A percentile compares a stretch with the other conserved stretches of the same genome.
phyloP scores from a whole-genome alignment of 1,140 invertebrate genomes.

The Eupristina koningsbergeri region DNA sequence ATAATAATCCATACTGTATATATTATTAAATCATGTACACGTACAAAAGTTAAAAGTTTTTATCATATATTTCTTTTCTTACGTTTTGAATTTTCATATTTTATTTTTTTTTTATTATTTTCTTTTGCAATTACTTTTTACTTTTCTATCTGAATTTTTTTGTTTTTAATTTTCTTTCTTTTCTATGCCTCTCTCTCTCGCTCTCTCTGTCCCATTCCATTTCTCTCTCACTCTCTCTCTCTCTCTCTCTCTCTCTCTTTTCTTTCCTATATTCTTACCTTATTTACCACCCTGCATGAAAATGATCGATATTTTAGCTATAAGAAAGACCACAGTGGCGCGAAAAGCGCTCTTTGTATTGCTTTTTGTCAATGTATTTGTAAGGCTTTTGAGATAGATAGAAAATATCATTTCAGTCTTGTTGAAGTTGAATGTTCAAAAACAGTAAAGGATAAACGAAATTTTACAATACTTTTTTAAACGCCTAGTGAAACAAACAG shows the following conservation, averaged over 20 bases:
- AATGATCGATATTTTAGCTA: slow-evolving; percentile 71
- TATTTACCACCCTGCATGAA: slow-evolving; percentile 43
- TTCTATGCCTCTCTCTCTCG: too few relatives aligned
- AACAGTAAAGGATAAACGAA: background rate
- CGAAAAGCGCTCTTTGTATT: slow-evolving; percentile 58
- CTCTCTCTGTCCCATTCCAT: too few relatives aligned
- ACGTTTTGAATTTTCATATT: too few relatives aligned
- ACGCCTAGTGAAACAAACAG: background rate
- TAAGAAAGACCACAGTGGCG: slow-evolving; percentile 65
- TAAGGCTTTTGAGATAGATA: slow-evolving; percentile 58
- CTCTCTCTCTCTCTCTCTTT: background rate
- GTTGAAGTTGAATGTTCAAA: slow-evolving; percentile 22
- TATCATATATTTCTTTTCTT: background rate
- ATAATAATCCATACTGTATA: too few relatives aligned
- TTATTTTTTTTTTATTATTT: too few relatives aligned
- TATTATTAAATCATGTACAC: too few relatives aligned
- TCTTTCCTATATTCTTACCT: background rate
- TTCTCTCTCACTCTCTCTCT: too few relatives aligned
- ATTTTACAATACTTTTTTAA: background rate
- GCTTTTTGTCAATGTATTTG: background rate
- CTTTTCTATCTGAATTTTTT: too few relatives aligned
- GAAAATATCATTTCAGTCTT: slow-evolving; percentile 39
- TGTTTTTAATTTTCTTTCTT: too few relatives aligned
- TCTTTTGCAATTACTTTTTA: too few relatives aligned
- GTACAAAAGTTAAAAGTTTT: too few relatives aligned